These are phyloP conservation scores for Platycheirus rosarum DNA, from an alignment of 2,888 invertebrate species.

Conservation along the genomic window DNA sequence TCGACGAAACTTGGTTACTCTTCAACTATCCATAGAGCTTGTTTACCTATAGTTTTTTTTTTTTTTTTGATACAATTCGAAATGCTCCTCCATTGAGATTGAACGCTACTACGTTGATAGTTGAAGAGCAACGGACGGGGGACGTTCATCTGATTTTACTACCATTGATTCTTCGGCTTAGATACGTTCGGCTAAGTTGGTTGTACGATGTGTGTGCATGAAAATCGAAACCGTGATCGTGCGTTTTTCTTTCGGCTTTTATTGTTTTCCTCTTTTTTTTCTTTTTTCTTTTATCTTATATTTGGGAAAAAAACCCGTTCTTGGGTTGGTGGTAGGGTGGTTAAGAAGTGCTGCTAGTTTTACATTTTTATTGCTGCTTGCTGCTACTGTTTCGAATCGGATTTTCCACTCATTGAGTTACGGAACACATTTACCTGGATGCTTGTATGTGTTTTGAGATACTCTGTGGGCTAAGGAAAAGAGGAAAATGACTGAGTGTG, in stretches of 20 bases:
- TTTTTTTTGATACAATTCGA: conserved; percentile 3
- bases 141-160: conserved; percentile 36
- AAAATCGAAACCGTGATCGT: conserved; percentile 66
- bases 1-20: conserved; percentile 6
- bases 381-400: conserved; percentile 62
- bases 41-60: conserved; percentile 28
- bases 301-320: conserved; percentile 54
- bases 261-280: neutral
- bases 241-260: conserved; percentile 38
- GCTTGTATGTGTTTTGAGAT: neutral
- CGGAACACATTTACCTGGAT: neutral
- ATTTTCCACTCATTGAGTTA: conserved; percentile 49
- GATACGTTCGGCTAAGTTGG: conserved; percentile 6
- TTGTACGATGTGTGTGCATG: conserved; percentile 27
- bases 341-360: conserved; percentile 44
- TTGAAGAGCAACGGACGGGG: neutral
- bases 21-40: neutral
- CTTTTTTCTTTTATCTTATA: neutral
- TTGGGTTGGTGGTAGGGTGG: conserved; percentile 26
- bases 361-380: conserved; percentile 55
- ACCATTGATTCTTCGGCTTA: conserved; percentile 39
- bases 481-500: conserved; percentile 7
- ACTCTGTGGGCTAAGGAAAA: neutral
- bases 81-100: conserved; percentile 39
- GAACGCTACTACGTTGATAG: neutral